Base-by-base conservation (phyloP, 2,888 invertebrate genomes). In the Parascotia fuliginaria region DNA sequence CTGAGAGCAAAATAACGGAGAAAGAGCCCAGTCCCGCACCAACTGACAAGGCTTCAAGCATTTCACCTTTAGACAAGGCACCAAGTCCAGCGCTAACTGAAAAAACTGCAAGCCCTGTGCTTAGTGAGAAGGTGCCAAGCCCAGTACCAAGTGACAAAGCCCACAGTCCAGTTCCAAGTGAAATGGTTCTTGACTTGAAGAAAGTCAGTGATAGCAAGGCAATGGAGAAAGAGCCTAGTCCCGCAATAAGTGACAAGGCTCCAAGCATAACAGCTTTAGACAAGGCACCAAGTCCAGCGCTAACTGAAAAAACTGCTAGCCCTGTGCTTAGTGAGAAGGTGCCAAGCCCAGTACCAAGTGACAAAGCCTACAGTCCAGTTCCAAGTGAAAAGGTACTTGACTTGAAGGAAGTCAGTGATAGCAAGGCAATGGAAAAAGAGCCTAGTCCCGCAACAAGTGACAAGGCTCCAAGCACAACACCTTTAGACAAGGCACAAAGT, bases 301-400 rank as follows among this genome's bases (percentile, higher is more conserved):
- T 1, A 9, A 28, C 11, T n/a, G 53, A 57, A 0, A 54, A 57
- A 16, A 38, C 41, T 7, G 19, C 45, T 0, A 66, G 58, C 32
- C 56, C 52, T 0, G 37, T 39, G 3, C 19, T 12, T 14, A 15
- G 29, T 15, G 27, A 45, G 39, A 44, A 43, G 28, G 12, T 0
- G 14, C 42, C 43, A 3, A 45, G 42, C 16, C 54, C 48, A 0
- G 42, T 27, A 2, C 32, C 9, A 0, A 51, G 36, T 19, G 51
- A 48, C 0, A 40, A 33, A 4, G 28, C 5, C 3, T 4, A 9
- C 9, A 38, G 38, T 11, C 37, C 37, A 22, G 37, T 22, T 12
- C 4, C 0, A 13, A 33, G 5, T 0, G 51, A 51, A 0, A 50
- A 48, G 0, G 3, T 3, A 1, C 27, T 27, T 27, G 27, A 27